phyloP scores from a whole-genome alignment of 2,888 invertebrate species.

The Exocentrus adspersus region DNA sequence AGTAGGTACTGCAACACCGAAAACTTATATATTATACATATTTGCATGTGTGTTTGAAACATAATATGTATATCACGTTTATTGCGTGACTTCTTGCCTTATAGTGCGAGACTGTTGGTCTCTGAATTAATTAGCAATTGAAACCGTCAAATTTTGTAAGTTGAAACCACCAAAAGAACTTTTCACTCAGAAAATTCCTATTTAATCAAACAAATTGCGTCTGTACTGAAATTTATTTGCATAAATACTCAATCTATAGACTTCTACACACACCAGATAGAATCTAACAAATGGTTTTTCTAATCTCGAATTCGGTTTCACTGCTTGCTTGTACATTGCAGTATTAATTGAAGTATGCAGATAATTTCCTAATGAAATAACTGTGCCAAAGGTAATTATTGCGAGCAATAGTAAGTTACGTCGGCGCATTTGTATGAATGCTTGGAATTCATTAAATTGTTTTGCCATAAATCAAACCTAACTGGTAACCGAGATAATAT shows the following conservation, averaged over 20 bases:
- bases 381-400: neutral
- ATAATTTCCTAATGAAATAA: neutral
- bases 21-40: too few species aligned
- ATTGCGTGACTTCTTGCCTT: too few species aligned
- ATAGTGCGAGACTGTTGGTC: neutral
- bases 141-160: neutral
- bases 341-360: neutral
- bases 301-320: neutral
- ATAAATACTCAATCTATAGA: neutral
- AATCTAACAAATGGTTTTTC: neutral
- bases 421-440: neutral
- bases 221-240: slow-evolving; percentile 2
- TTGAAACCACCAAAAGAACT: neutral
- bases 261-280: neutral
- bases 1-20: too few species aligned
- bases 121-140: neutral
- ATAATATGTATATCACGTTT: too few species aligned
- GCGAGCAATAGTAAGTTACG: neutral
- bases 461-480: neutral
- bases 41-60: too few species aligned
- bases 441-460: neutral
- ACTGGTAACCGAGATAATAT: neutral
- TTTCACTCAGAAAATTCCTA: slow-evolving; percentile 9
- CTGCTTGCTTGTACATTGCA: neutral
- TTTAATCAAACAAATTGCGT: slow-evolving; percentile 9